Conservation (phyloP, 2,113 vertebrate genomes). For the Dasypus novemcinctus region DNA sequence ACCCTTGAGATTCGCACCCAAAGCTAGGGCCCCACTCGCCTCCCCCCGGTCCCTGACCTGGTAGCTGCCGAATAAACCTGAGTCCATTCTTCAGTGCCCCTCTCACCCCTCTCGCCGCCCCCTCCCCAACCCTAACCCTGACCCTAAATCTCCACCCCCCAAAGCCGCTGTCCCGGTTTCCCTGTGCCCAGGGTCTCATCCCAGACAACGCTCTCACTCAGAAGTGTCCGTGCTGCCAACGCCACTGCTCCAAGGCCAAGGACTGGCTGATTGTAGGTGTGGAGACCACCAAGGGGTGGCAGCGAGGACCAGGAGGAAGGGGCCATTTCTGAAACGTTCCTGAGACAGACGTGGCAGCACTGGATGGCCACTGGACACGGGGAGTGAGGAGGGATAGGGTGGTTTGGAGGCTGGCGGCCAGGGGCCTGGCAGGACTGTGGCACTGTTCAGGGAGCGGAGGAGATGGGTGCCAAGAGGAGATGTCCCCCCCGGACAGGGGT, state of each 20-base stretch:
- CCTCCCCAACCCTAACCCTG: no score
- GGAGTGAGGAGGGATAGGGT: not conserved
- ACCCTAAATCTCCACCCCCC: not conserved
- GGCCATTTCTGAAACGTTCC: not conserved
- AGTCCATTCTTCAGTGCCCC: accelerated
- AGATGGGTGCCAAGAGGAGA: not conserved
- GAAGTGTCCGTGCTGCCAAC: not conserved
- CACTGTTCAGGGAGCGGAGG: no score
- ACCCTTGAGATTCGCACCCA: not conserved
- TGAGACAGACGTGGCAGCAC: not conserved
- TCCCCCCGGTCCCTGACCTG: not conserved
- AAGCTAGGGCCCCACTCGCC: not conserved
- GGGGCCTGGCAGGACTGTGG: no score
- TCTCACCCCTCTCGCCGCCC: accelerated
- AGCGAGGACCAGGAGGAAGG: not conserved
- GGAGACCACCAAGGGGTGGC: not conserved
- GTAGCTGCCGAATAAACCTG: accelerated
- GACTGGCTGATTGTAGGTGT: not conserved
- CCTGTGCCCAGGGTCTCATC: not conserved
- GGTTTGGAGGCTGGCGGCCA: not conserved
- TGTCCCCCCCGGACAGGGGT: no score
- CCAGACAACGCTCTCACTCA: not conserved
- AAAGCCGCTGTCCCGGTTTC: not conserved
- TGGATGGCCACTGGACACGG: not conserved
- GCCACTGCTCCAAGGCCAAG: not conserved